Conservation (phyloP, 2,113 vertebrate genomes). For the Marmota flaviventris region DNA sequence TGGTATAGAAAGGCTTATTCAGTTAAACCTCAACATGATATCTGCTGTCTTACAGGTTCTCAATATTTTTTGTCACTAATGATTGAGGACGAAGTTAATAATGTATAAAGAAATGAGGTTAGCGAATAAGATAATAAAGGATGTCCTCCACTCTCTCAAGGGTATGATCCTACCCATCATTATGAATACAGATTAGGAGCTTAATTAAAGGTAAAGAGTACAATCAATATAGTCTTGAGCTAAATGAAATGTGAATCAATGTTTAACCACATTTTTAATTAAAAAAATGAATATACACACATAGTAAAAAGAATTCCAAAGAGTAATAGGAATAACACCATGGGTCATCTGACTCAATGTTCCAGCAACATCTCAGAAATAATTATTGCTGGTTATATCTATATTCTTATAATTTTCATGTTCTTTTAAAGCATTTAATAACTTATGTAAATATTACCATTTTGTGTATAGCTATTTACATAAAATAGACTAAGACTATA, state of each 20-base stretch:
- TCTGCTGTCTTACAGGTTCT: not conserved
- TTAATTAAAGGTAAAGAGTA: slow-evolving; percentile 76
- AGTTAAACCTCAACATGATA: not conserved
- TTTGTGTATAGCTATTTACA: not conserved
- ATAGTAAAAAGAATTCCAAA: slow-evolving; percentile 53
- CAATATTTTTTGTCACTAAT: slow-evolving; percentile 40
- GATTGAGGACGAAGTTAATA: slow-evolving; percentile 49
- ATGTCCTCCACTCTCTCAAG: not conserved
- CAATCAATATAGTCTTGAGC: slow-evolving; percentile 49
- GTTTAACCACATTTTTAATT: slow-evolving; percentile 75
- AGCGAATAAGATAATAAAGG: slow-evolving; percentile 56
- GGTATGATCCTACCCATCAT: not conserved
- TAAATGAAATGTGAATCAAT: slow-evolving; percentile 68
- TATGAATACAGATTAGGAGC: slow-evolving; percentile 66
- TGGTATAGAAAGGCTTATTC: not conserved
- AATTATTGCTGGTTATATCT: not conserved
- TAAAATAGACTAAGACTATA: not conserved
- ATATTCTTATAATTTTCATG: not conserved
- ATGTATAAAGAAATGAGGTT: slow-evolving; percentile 56
- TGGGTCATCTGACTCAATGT: not conserved
- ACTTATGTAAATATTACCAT: not conserved
- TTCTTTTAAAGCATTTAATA: slow-evolving; percentile 21
- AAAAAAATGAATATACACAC: slow-evolving; percentile 53
- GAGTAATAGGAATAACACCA: slow-evolving; percentile 26
- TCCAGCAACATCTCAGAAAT: not conserved